Base-by-base conservation (phyloP, 2,113 vertebrate genomes). In the Bubalus kerabau region DNA sequence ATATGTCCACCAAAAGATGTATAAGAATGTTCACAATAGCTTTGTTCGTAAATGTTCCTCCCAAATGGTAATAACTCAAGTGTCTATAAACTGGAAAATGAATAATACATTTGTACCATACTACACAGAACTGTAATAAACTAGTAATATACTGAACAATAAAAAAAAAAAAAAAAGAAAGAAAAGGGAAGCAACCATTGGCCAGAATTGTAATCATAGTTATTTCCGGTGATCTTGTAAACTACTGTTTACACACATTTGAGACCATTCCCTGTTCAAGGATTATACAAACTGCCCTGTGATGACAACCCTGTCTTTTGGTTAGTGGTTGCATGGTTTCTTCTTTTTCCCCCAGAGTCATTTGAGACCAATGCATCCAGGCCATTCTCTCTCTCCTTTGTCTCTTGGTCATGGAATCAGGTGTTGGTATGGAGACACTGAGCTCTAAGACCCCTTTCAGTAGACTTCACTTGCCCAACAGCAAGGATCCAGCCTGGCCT, bases 261-360 rank as follows among this genome's bases (percentile, higher is more conserved):
- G 36, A 13, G 32, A 28, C 15, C 52, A 6, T 62, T 54, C 9
- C 11, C 24, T n/a, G 0, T n/a, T 30, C 6, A 16, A 93, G 11
- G 3, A 71, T 6, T 54, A 3, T 56, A 16, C n/a, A 26, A 2
- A 85, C 3, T 36, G 4, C 52, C 10, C 6, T 54, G 10, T 23
- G 30, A 62, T 43, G 10, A 26, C 28, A 60, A 23, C 15, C 11
- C 12, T 46, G 3, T 15, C 5, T 19, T 92, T 76, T 23, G 24
- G 16, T 8, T 43, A 3, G 11, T n/a, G 11, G 11, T 2, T 28
- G 1, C 62, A 0, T 4, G 28, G 19, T 60, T 40, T 6, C 71
- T 43, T 40, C 7, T 23, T 90, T 95, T 30, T 6, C 5, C n/a
- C 23, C 12, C 5, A 24, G 40, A 59, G 26, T 43, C 9, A 43